Evolutionary conservation across 2,888 invertebrate genomes (phyloP).

Genomic region (Theristus sp.): DNA sequence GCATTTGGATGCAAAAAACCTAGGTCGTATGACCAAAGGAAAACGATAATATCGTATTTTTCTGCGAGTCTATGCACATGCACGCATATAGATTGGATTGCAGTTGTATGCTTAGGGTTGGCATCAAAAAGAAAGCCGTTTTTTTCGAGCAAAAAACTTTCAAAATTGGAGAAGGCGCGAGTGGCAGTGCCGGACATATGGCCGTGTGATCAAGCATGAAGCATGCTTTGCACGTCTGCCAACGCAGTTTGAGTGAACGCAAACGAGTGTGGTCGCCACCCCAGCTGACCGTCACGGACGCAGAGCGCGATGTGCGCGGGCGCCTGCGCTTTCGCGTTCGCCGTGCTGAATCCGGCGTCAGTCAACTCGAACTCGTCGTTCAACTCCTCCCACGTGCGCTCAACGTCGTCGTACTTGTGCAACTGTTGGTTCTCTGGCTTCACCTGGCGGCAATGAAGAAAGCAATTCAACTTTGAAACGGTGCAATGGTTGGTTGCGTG

Average conservation of each 20-base stretch:
- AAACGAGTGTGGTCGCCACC: not conserved
- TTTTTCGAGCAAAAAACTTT: too few species aligned
- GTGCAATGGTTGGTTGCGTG: not conserved
- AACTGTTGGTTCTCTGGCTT: constrained; percentile 65
- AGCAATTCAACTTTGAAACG: not conserved
- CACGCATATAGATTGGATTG: too few species aligned
- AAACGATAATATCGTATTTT: too few species aligned
- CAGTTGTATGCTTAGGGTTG: too few species aligned
- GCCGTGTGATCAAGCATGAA: too few species aligned
- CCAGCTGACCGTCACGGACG: constrained; percentile 43
- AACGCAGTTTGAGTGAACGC: not conserved
- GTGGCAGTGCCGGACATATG: too few species aligned
- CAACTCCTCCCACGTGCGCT: constrained; percentile 11
- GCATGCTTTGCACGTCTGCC: too few species aligned
- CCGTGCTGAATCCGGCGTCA: constrained; percentile 74
- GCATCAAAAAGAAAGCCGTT: too few species aligned
- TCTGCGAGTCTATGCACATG: too few species aligned
- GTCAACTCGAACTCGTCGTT: constrained; percentile 43
- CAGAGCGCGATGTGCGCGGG: constrained; percentile 81
- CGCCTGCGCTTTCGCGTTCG: constrained; percentile 78
- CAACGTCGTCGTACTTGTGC: not conserved
- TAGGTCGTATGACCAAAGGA: too few species aligned
- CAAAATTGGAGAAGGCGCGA: too few species aligned
- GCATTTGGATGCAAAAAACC: too few species aligned
- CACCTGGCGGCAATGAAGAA: constrained; percentile 35